These are phyloP conservation scores for Mylabris sibirica DNA, from an alignment of 2,888 invertebrate genomes.

Conservation along the genomic window DNA sequence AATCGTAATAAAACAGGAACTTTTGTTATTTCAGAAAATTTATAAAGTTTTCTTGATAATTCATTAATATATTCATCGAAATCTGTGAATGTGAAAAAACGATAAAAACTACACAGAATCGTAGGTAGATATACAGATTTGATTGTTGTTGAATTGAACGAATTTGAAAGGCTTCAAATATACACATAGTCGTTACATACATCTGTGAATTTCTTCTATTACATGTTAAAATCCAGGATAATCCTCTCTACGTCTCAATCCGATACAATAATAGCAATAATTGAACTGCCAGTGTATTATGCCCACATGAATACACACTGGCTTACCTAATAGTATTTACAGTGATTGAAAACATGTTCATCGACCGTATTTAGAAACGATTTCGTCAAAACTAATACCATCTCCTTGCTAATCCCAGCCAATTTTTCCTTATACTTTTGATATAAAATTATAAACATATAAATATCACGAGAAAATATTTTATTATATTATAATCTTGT, in stretches of 20 bases:
- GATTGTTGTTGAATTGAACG: conserved; percentile 25
- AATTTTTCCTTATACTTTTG: conserved; percentile 20
- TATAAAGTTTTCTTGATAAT: background rate
- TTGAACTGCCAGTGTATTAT: conserved; percentile 59
- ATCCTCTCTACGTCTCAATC: conserved; percentile 56
- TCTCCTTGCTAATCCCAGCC: conserved; percentile 24
- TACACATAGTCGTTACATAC: conserved; percentile 49
- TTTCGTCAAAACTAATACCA: conserved; percentile 37
- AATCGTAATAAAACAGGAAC: background rate
- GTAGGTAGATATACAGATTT: background rate
- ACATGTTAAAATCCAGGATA: conserved; percentile 58
- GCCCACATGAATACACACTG: conserved; percentile 58
- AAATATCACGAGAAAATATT: background rate
- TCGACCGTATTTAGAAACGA: conserved; percentile 50
- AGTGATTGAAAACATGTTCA: conserved; percentile 61
- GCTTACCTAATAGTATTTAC: conserved; percentile 60
- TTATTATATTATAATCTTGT: background rate
- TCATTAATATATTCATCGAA: background rate
- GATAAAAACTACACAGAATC: background rate
- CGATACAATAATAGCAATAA: conserved; percentile 60
- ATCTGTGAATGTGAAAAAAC: background rate
- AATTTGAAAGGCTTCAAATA: conserved; percentile 41
- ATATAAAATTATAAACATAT: background rate
- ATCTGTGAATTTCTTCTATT: conserved; percentile 52
- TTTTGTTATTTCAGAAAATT: background rate